Base-by-base conservation (phyloP, 2,888 invertebrate genomes). In the Thyatira batis region DNA sequence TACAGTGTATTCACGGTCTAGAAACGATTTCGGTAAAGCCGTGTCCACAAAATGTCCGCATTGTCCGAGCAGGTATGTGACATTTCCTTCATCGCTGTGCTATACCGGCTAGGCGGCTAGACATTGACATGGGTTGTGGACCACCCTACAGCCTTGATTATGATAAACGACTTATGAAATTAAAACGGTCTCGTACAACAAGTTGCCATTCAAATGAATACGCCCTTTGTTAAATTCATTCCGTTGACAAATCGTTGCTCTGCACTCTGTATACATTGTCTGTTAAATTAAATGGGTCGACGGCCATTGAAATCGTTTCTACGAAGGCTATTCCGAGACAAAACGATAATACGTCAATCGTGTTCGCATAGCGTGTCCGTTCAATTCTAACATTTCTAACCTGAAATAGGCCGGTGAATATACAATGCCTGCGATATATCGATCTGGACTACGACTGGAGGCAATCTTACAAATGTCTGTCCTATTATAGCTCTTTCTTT, bases 141-240 rank as follows among this genome's bases (percentile, higher is more conserved):
- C 67, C 71, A 58, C 62, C 69, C 75, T 69, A 61, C 69, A 65
- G 69, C 82, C 84, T 87, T 91, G 92, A 92, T 92, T 90, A 92
- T 92, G 92, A 92, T 89, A 88, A 91, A 92, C 85, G 91, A 92
- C 91, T 90, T 89, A 91, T 90, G 87, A 91, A 91, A 92, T 92
- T 92, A 92, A 92, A 92, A 91, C 90, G 88, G 87, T 82, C 85
- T 76, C 74, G 80, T 83, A 89, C 89, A 88, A 89, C 89, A 89
- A 90, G 87, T 89, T 85, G 84, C 89, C 82, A 89, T 90, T 91
- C 85, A 89, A 91, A 89, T 85, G 88, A 86, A 86, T 87, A 82
- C 80, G 80, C 80, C 84, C 85, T 86, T 91, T 91, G 92, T 92
- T 84, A 80, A 85, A 89, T 90, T 85, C 88, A 87, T 89, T 89